These are phyloP conservation scores for Drosophila watanabei DNA, from an alignment of 1,140 invertebrate species.

Conservation along the genomic window DNA sequence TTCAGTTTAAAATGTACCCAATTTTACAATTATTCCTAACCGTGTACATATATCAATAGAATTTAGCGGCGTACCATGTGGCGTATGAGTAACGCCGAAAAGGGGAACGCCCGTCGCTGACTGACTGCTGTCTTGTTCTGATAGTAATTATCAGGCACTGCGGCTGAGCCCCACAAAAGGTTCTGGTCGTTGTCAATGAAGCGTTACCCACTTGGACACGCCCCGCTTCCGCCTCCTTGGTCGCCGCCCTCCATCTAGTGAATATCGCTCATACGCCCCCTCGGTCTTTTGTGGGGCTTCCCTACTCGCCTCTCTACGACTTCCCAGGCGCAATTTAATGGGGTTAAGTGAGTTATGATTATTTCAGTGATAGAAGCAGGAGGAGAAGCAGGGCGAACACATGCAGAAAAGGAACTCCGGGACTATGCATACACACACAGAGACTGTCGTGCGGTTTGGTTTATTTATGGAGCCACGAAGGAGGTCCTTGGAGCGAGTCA, in stretches of 20 bases:
- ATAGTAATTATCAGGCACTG: conserved; percentile 67
- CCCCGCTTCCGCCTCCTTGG: conserved; percentile 12
- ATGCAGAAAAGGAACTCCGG: conserved; percentile 24
- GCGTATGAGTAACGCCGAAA: conserved; percentile 61
- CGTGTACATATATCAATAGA: neutral
- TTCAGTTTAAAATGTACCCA: neutral
- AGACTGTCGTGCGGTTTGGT: conserved; percentile 23
- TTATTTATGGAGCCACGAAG: conserved; percentile 43
- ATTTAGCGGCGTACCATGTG: conserved; percentile 22
- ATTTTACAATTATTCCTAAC: neutral
- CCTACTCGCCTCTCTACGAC: conserved; percentile 4
- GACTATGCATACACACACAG: conserved; percentile 12
- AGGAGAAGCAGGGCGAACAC: conserved; percentile 2
- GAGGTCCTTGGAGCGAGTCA: conserved; percentile 39
- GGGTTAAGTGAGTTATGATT: conserved; percentile 79
- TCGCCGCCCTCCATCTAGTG: neutral
- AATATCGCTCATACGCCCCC: conserved; percentile 52
- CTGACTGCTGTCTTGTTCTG: conserved; percentile 13
- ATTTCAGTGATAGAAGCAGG: conserved; percentile 56
- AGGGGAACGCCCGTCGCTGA: conserved; percentile 7
- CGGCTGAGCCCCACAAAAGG: conserved; percentile 32
- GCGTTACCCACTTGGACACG: conserved; percentile 70
- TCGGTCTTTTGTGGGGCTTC: conserved; percentile 9
- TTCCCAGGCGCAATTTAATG: conserved; percentile 55
- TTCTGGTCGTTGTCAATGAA: conserved; percentile 54